phyloP scores from a whole-genome alignment of 1,140 invertebrate species.

The Ceratina australensis region DNA sequence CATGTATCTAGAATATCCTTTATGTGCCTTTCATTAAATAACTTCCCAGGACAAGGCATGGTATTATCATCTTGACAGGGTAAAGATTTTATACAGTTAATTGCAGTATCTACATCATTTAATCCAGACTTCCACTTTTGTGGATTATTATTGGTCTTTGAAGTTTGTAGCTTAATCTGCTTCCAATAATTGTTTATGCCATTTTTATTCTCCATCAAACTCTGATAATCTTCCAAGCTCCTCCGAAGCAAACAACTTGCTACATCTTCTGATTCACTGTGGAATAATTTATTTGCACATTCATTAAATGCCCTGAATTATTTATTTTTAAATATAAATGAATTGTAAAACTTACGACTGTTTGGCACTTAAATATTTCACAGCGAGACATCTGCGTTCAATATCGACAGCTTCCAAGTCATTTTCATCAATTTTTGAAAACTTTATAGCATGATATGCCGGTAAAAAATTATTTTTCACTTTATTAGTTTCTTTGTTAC shows the following conservation, averaged over 20 bases:
- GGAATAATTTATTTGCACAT: slow-evolving; percentile 29
- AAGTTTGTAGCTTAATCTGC: slow-evolving; percentile 62
- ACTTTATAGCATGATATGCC: slow-evolving; percentile 65
- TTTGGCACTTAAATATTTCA: slow-evolving; percentile 65
- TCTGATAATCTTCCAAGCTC: slow-evolving; percentile 61
- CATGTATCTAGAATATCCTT: slow-evolving; percentile 66
- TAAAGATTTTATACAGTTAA: slow-evolving; percentile 65
- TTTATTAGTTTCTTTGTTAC: slow-evolving; percentile 5
- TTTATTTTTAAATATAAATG: neutral
- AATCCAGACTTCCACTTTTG: slow-evolving; percentile 66
- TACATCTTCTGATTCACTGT: slow-evolving; percentile 65
- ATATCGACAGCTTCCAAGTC: slow-evolving; percentile 56
- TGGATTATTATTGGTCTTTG: slow-evolving; percentile 59
- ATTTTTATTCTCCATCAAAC: slow-evolving; percentile 53
- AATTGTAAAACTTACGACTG: slow-evolving; percentile 60
- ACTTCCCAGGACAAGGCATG: slow-evolving; percentile 58
- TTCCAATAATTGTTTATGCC: slow-evolving; percentile 71
- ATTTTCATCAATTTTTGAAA: slow-evolving; percentile 64
- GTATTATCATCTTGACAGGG: slow-evolving; percentile 62
- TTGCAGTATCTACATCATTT: slow-evolving; percentile 50
- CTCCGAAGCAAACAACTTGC: slow-evolving; percentile 57
- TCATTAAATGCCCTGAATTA: slow-evolving; percentile 6
- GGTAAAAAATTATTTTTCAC: slow-evolving; percentile 61
- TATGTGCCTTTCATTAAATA: slow-evolving; percentile 63
- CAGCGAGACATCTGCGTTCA: slow-evolving; percentile 64